Evolutionary conservation across 2,888 invertebrate genomes (phyloP).

Genomic region (Anticlea derivata): DNA sequence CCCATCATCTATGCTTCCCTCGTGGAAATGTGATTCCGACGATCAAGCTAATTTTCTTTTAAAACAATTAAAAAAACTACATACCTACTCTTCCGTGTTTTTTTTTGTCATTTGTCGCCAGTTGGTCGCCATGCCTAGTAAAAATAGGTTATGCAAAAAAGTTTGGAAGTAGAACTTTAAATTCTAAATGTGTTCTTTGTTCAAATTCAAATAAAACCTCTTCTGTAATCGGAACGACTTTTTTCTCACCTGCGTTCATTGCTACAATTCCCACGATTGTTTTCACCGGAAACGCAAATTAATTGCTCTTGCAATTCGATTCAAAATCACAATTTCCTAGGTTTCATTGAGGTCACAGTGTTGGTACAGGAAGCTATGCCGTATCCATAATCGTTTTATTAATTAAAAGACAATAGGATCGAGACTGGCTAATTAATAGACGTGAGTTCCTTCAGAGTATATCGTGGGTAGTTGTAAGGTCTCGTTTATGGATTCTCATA

Average conservation of each 20-base stretch:
- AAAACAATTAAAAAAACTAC: too few species aligned
- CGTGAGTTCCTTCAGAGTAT: constrained; percentile 19
- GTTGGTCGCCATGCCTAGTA: too few species aligned
- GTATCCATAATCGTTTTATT: constrained; percentile 39
- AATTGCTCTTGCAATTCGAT: constrained; percentile 23
- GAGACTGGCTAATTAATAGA: constrained; percentile 35
- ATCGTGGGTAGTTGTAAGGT: constrained; percentile 34
- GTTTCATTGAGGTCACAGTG: constrained; percentile 19
- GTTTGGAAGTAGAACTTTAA: neutral
- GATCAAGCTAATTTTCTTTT: too few species aligned
- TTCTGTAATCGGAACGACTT: constrained; percentile 3
- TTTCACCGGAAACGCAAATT: constrained; percentile 24
- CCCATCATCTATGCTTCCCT: too few species aligned
- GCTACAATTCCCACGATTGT: constrained; percentile 18
- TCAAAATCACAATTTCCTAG: constrained; percentile 21
- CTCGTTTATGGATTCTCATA: constrained; percentile 23
- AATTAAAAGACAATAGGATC: constrained; percentile 49
- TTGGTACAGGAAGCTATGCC: constrained; percentile 27
- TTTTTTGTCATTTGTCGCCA: too few species aligned
- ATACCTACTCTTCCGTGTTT: too few species aligned
- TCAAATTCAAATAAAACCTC: constrained; percentile 9
- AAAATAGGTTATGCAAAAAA: neutral
- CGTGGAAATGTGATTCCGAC: too few species aligned
- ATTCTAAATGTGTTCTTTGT: constrained; percentile 9
- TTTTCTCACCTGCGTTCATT: constrained; percentile 26